These are phyloP conservation scores for Cryptocephalus primarius DNA, from an alignment of 2,888 invertebrate species.

Conservation along the genomic window DNA sequence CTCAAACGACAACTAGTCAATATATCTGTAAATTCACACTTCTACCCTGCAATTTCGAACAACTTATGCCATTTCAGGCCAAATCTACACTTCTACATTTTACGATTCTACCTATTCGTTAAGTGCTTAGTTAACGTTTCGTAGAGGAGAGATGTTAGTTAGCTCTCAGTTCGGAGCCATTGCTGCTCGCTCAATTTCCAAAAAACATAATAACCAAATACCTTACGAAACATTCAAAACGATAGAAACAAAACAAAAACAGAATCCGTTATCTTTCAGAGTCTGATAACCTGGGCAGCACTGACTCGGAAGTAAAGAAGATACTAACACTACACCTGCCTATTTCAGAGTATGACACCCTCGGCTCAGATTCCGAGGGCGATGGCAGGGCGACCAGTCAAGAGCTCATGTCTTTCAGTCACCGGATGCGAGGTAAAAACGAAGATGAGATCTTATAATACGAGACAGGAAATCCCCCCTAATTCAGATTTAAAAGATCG, in stretches of 20 bases:
- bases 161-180: slow-evolving; percentile 17
- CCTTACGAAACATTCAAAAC: not conserved
- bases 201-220: not conserved
- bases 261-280: slow-evolving; percentile 47
- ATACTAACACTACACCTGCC: slow-evolving; percentile 85
- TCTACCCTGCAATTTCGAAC: no score
- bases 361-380: slow-evolving; percentile 72
- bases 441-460: not conserved
- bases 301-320: slow-evolving; percentile 91
- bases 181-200: slow-evolving; percentile 21
- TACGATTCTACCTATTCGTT: not conserved
- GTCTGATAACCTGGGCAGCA: slow-evolving; percentile 89
- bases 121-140: not conserved
- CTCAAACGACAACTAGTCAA: no score
- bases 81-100: not conserved
- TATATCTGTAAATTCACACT: no score
- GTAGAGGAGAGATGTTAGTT: not conserved
- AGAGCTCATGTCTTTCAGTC: slow-evolving; percentile 42
- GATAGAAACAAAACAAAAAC: not conserved
- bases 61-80: no score
- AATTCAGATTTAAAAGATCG: no score
- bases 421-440: slow-evolving; percentile 38
- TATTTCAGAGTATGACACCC: slow-evolving; percentile 86
- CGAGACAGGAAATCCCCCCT: no score
- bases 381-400: slow-evolving; percentile 55